These are phyloP conservation scores for Antrozous pallidus DNA, from an alignment of 2,797 vertebrate species.

Conservation along the genomic window DNA sequence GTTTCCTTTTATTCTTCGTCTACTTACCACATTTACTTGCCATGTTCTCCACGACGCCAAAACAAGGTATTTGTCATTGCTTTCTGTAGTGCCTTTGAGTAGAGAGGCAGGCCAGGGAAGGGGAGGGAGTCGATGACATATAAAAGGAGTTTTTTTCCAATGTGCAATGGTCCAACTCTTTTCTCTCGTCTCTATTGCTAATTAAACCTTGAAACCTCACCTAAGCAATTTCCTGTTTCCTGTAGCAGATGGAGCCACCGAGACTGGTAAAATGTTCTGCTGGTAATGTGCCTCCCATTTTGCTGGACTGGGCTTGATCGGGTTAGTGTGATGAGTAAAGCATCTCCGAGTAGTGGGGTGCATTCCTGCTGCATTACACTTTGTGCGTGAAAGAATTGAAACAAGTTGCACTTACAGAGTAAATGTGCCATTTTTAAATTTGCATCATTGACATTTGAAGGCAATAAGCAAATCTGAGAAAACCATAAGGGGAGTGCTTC, in stretches of 20 bases:
- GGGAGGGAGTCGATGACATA: not conserved
- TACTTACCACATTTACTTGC: not conserved
- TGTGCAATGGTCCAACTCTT: not conserved
- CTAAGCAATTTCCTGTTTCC: not conserved
- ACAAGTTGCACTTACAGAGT: constrained; percentile 73
- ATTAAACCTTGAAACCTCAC: constrained; percentile 13
- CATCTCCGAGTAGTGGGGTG: not conserved
- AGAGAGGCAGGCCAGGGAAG: not conserved
- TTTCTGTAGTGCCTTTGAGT: not conserved
- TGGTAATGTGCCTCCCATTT: not conserved
- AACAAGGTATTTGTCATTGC: not conserved
- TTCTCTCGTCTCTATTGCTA: not conserved
- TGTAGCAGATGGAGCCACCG: not conserved
- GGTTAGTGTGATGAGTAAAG: not conserved
- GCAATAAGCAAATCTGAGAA: constrained; percentile 73
- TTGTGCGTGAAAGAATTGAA: constrained; percentile 33
- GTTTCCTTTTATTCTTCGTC: not conserved
- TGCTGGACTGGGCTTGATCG: not conserved
- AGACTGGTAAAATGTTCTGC: not conserved
- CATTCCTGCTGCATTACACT: not conserved
- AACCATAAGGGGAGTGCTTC: constrained; percentile 66
- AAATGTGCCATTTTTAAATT: constrained; percentile 69
- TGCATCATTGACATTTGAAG: constrained; percentile 57
- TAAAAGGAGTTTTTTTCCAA: not conserved
- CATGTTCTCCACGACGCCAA: not conserved